These are phyloP conservation scores for Erebia palarica DNA, from an alignment of 2,888 invertebrate species.

Conservation along the genomic window DNA sequence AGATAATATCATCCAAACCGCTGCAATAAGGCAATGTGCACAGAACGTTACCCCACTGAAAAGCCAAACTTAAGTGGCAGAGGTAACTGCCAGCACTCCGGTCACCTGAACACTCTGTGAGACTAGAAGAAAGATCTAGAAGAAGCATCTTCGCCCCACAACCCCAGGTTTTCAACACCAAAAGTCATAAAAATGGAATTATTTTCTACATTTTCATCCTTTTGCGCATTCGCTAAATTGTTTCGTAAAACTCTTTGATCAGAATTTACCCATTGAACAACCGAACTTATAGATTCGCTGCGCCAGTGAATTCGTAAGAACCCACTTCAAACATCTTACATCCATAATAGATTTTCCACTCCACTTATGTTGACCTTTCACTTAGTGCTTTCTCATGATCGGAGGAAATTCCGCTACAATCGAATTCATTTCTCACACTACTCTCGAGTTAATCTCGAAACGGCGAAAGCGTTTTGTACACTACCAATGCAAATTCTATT, in stretches of 20 bases:
- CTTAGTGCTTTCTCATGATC: slow-evolving; percentile 25
- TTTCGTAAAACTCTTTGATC: background rate
- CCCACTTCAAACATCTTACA: slow-evolving; percentile 11
- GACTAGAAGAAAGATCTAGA: too few relatives aligned
- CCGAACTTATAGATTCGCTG: background rate
- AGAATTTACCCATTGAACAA: background rate
- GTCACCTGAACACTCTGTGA: too few relatives aligned
- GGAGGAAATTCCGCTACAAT: slow-evolving; percentile 18
- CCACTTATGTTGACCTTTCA: slow-evolving; percentile 20
- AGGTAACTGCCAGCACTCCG: too few relatives aligned
- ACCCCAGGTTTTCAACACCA: too few relatives aligned
- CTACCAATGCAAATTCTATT: slow-evolving; percentile 17
- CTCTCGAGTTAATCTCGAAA: slow-evolving; percentile 20
- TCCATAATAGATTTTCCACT: slow-evolving; percentile 20
- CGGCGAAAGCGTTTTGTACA: slow-evolving; percentile 23
- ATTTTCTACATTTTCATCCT: too few relatives aligned
- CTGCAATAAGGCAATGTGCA: too few relatives aligned
- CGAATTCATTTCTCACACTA: slow-evolving; percentile 22
- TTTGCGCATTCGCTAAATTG: background rate
- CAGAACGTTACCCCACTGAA: too few relatives aligned
- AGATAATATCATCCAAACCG: too few relatives aligned
- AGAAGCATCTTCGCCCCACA: too few relatives aligned
- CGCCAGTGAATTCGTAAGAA: background rate
- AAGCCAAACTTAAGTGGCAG: too few relatives aligned
- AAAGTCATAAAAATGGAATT: too few relatives aligned